Percentiles rank a stretch among this genome's conserved stretches.
Evolutionary conservation across 2,113 vertebrate genomes (phyloP).

Genomic region (Erythrocercus mccallii): DNA sequence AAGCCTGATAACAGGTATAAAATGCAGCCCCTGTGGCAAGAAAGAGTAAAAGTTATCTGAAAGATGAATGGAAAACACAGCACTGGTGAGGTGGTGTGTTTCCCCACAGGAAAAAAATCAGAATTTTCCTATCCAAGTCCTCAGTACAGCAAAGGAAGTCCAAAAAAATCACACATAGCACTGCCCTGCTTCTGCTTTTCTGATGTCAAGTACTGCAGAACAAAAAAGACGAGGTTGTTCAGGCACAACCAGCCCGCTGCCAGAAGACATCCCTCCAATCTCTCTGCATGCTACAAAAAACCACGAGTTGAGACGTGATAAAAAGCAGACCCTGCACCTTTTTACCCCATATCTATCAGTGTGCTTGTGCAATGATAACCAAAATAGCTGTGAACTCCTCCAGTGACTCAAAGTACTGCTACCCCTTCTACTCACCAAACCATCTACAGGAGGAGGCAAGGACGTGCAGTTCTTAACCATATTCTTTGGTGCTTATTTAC

Average conservation of each 20-base stretch:
- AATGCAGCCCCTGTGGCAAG: neutral
- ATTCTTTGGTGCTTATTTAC: neutral
- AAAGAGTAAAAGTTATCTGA: neutral
- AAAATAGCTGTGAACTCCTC: neutral
- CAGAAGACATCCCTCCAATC: neutral
- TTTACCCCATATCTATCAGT: neutral
- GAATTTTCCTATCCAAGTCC: neutral
- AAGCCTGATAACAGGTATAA: neutral
- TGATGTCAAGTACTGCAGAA: neutral
- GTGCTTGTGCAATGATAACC: neutral
- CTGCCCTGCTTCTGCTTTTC: neutral
- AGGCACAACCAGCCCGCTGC: neutral
- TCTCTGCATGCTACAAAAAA: neutral
- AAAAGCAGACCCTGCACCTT: neutral
- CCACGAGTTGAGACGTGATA: rapidly evolving
- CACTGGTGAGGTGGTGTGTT: neutral
- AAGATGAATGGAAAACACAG: neutral
- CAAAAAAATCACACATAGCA: neutral
- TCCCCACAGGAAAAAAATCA: neutral
- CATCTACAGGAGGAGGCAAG: neutral
- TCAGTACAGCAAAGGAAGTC: neutral
- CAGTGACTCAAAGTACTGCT: neutral
- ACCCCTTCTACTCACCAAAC: neutral
- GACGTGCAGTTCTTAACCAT: neutral
- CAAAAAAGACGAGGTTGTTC: neutral